Percentiles rank a stretch among this genome's conserved stretches.
Conservation (phyloP, 2,113 vertebrate genomes). For the Ceratotherium simum region DNA sequence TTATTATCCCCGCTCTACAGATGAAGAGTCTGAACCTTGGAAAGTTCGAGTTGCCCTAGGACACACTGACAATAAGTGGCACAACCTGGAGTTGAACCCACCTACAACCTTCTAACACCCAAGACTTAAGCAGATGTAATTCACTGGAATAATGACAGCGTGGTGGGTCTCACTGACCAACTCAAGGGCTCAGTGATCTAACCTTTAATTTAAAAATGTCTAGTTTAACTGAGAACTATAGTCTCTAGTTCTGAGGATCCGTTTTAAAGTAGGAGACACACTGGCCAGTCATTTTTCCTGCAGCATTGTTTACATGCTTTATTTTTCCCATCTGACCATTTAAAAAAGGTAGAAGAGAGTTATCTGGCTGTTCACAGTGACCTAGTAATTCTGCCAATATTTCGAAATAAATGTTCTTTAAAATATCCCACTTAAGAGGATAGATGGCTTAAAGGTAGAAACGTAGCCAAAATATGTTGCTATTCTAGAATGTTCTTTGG, state of each 20-base stretch:
- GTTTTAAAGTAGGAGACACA: background rate
- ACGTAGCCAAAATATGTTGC: constrained; percentile 35
- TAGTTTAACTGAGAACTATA: background rate
- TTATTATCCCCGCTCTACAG: background rate
- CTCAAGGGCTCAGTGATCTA: background rate
- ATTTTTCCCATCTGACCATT: background rate
- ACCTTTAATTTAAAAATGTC: background rate
- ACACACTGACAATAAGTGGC: background rate
- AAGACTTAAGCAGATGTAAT: background rate
- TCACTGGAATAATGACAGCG: background rate
- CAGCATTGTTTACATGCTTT: background rate
- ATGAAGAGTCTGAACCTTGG: background rate
- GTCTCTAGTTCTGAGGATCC: background rate
- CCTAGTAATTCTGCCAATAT: background rate
- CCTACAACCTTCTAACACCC: background rate
- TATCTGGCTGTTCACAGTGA: background rate
- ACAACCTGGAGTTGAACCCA: background rate
- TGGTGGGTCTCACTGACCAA: background rate
- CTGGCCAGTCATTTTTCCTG: background rate
- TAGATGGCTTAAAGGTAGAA: constrained; percentile 37
- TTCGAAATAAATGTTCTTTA: constrained; percentile 29
- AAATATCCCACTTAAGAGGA: background rate
- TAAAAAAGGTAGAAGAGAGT: background rate
- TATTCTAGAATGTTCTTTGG: constrained; percentile 64
- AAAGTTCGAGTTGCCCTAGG: background rate